Conservation (phyloP, 2,113 vertebrate genomes). For the Salminus brasiliensis region DNA sequence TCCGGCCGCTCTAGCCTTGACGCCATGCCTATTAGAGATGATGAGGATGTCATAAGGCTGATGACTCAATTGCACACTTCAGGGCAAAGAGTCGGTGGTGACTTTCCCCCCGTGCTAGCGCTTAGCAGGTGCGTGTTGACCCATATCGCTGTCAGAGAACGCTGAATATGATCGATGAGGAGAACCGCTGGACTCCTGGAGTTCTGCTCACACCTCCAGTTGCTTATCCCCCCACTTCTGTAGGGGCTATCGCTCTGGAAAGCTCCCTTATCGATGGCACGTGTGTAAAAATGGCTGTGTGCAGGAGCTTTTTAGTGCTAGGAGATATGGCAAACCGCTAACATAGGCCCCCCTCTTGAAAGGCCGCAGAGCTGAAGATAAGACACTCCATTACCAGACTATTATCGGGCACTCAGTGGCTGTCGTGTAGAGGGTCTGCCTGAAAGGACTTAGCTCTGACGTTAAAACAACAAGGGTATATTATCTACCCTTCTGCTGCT, state of each 20-base stretch:
- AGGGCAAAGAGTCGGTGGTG: background rate
- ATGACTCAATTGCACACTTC: slow-evolving; percentile 38
- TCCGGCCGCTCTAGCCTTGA: slow-evolving; percentile 36
- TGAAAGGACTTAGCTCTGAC: slow-evolving; percentile 54
- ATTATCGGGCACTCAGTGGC: slow-evolving; percentile 66
- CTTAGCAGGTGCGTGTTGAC: background rate
- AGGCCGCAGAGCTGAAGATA: slow-evolving; percentile 70
- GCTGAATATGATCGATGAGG: slow-evolving; percentile 3
- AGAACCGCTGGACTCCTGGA: background rate
- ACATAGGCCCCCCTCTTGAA: slow-evolving; percentile 49
- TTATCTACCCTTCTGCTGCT: slow-evolving; percentile 57
- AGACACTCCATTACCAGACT: slow-evolving; percentile 70
- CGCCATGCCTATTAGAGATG: slow-evolving; percentile 45
- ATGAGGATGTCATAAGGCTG: slow-evolving; percentile 52
- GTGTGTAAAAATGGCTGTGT: background rate
- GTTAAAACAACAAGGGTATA: slow-evolving; percentile 45
- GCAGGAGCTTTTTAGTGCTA: slow-evolving; percentile 35
- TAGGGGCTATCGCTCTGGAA: slow-evolving; percentile 2
- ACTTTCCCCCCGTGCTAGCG: slow-evolving; percentile 9
- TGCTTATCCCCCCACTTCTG: slow-evolving; percentile 1
- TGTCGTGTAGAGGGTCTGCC: slow-evolving; percentile 57
- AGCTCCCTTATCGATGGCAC: slow-evolving; percentile 7
- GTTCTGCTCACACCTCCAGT: background rate
- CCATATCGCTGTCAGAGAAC: background rate
- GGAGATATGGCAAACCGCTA: slow-evolving; percentile 20